Conservation (phyloP, 2,113 vertebrate genomes). For the Phalacrocorax brasilianus region DNA sequence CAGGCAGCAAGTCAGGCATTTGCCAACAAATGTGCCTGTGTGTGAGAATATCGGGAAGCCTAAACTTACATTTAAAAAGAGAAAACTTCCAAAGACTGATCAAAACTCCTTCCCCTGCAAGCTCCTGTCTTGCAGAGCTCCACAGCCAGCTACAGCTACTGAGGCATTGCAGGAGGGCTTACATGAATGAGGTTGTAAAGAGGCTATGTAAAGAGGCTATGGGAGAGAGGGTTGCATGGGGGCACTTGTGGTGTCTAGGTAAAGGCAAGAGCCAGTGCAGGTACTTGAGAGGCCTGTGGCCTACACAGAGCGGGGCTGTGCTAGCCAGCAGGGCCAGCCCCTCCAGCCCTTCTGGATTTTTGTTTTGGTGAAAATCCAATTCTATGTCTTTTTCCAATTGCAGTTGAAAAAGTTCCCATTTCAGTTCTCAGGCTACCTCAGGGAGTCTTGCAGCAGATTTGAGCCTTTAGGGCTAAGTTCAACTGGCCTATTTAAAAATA, state of each 20-base stretch:
- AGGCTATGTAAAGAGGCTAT: not conserved
- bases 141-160: not conserved
- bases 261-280: not conserved
- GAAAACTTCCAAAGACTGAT: not conserved
- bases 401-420: not conserved
- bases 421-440: not conserved
- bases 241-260: not conserved
- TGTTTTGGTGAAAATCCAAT: not conserved
- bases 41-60: not conserved
- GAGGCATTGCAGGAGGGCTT: not conserved
- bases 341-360: not conserved
- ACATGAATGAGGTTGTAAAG: not conserved
- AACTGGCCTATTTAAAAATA: not conserved
- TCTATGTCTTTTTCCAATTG: not conserved
- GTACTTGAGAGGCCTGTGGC: rapidly evolving
- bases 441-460: not conserved
- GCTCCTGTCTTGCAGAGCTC: not conserved
- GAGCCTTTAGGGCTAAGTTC: not conserved
- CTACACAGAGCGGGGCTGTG: not conserved
- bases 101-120: not conserved
- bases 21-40: not conserved
- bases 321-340: not conserved
- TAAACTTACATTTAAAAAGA: not conserved
- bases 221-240: not conserved
- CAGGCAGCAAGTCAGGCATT: not conserved